phyloP scores from a whole-genome alignment of 1,140 invertebrate genomes.

The Goniozus legneri region DNA sequence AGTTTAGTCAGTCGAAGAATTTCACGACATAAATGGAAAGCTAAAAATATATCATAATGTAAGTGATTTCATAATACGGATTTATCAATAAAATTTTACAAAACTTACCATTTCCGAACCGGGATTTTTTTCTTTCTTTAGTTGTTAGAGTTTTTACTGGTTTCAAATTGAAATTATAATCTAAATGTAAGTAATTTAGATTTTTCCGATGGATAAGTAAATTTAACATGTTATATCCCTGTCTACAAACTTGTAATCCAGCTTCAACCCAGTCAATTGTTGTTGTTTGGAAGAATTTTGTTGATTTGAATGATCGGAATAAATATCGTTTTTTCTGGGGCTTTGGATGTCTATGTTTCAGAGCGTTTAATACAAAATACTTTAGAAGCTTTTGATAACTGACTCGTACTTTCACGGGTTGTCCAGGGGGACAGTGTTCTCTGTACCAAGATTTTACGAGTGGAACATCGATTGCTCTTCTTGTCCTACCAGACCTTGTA shows the following conservation, averaged over 20 bases:
- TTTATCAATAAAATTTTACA: background rate
- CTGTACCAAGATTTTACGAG: constrained; percentile 97
- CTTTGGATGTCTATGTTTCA: constrained; percentile 96
- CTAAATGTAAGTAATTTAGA: constrained; percentile 98
- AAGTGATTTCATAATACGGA: background rate
- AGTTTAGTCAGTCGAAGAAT: constrained; percentile 96
- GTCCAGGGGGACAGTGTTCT: constrained; percentile 96
- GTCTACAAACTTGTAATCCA: constrained; percentile 94
- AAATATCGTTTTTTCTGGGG: constrained; percentile 97
- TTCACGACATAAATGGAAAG: constrained; percentile 98
- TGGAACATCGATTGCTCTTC: constrained; percentile 94
- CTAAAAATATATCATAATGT: constrained; percentile 60
- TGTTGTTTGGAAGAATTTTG: constrained; percentile 99
- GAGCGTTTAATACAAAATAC: constrained; percentile 95
- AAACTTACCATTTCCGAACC: constrained; percentile 91
- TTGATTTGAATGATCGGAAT: constrained; percentile 98
- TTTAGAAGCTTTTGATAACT: constrained; percentile 99
- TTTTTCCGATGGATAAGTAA: constrained; percentile 99
- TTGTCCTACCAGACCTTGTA: constrained; percentile 81
- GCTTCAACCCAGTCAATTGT: constrained; percentile 99
- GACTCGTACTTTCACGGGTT: constrained; percentile 98
- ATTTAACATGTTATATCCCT: constrained; percentile 99
- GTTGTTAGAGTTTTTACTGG: constrained; percentile 99
- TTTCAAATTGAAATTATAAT: constrained; percentile 99
- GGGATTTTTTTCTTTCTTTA: constrained; percentile 98